These are phyloP conservation scores for Agapornis canus DNA, from an alignment of 2,797 vertebrate species.

Conservation along the genomic window DNA sequence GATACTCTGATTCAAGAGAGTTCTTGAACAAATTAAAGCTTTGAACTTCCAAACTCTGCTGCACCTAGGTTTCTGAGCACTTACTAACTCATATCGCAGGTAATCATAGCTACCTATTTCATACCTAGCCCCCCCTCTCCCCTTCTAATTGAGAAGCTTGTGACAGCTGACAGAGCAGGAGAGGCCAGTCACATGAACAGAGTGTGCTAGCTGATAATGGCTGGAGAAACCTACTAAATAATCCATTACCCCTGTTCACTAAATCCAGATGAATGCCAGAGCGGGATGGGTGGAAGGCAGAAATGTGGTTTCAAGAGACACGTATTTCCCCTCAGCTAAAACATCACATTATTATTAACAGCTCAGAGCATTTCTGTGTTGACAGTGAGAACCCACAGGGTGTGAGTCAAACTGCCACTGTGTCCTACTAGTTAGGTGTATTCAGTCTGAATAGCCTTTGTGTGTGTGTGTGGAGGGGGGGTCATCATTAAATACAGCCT, in stretches of 20 bases:
- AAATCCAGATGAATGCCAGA: slow-evolving; percentile 8
- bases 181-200: slow-evolving; percentile 12
- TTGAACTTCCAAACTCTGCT: slow-evolving; percentile 49
- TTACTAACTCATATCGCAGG: slow-evolving; percentile 32
- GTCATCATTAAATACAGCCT: background rate
- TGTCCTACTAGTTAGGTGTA: background rate
- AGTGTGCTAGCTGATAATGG: background rate
- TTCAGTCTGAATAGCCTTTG: background rate
- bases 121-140: accelerated
- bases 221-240: slow-evolving; percentile 24
- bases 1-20: slow-evolving; percentile 17
- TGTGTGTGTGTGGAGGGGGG: background rate
- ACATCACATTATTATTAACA: background rate
- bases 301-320: background rate
- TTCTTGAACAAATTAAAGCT: slow-evolving; percentile 58
- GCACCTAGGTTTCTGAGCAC: slow-evolving; percentile 28
- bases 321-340: background rate
- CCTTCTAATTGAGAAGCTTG: slow-evolving; percentile 51
- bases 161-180: slow-evolving; percentile 21
- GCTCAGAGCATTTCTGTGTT: background rate
- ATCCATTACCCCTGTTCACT: slow-evolving; percentile 25
- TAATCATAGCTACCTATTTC: slow-evolving; percentile 64
- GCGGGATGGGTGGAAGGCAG: background rate
- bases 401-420: background rate
- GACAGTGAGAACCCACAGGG: background rate